Evolutionary conservation across 53 echinoderm and acorn worm species (phyloP).

Genomic region (Mesocentrotus franciscanus): DNA sequence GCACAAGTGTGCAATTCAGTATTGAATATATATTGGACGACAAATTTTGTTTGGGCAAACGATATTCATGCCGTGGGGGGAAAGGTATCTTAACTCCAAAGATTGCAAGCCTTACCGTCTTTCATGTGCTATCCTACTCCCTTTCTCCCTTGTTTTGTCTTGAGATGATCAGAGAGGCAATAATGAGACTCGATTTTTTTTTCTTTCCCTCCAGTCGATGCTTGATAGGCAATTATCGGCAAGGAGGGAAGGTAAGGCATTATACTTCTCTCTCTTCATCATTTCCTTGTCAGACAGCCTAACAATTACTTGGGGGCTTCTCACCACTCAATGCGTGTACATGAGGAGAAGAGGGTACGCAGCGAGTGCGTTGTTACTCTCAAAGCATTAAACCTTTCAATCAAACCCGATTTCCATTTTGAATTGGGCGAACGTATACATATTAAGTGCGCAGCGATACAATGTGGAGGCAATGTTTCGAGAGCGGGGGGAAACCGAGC

Average conservation of each 20-base stretch:
- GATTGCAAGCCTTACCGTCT: constrained; percentile 32
- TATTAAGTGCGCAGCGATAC: not conserved
- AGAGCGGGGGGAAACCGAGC: not conserved
- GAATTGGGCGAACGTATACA: not conserved
- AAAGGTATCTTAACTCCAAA: constrained; percentile 54
- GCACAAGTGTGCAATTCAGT: constrained; percentile 66
- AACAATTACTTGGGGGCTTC: constrained; percentile 58
- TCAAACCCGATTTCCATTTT: constrained; percentile 11
- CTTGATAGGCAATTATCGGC: constrained; percentile 58
- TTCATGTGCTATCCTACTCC: constrained; percentile 26
- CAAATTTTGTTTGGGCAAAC: constrained; percentile 68
- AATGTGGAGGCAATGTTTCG: constrained; percentile 20
- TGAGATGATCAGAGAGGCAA: constrained; percentile 48
- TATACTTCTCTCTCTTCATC: constrained; percentile 38
- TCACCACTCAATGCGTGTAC: constrained; percentile 29
- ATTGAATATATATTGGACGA: constrained; percentile 67
- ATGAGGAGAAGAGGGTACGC: not conserved
- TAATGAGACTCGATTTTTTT: not conserved
- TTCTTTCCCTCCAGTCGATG: not conserved
- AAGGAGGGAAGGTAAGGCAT: constrained; percentile 34
- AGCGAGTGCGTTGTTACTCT: constrained; percentile 13
- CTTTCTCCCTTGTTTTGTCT: not conserved
- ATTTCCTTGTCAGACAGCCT: constrained; percentile 42
- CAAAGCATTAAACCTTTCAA: constrained; percentile 41
- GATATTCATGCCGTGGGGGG: constrained; percentile 61